Evolutionary conservation across 2,888 invertebrate species (phyloP).

Genomic region (Agrochola lychnidis): DNA sequence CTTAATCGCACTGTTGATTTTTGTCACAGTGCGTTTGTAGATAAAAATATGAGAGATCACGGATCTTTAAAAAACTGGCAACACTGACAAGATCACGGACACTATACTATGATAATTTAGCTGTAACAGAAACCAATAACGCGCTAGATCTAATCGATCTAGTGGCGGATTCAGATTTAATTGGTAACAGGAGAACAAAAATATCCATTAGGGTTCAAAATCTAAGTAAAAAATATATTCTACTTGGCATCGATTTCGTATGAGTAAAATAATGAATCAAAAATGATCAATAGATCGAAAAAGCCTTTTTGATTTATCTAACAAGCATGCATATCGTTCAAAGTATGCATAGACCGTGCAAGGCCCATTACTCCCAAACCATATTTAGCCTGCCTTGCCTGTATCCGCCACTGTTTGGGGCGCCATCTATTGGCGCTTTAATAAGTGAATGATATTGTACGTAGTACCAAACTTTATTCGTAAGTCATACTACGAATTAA

Average conservation of each 20-base stretch:
- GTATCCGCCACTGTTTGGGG: constrained; percentile 40
- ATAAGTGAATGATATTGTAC: constrained; percentile 19
- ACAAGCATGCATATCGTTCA: constrained; percentile 35
- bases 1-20: constrained; percentile 35
- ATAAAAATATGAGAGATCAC: constrained; percentile 7
- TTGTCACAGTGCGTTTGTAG: constrained; percentile 27
- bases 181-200: background rate
- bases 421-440: constrained; percentile 23
- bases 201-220: background rate
- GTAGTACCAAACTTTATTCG: constrained; percentile 17
- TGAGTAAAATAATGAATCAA: background rate
- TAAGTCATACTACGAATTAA: constrained; percentile 27
- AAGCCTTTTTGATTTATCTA: constrained; percentile 7
- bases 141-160: background rate
- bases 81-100: constrained; percentile 3
- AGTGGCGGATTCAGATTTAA: constrained; percentile 48
- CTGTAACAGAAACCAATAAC: constrained; percentile 50
- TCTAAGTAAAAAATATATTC: background rate
- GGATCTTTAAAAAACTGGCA: constrained; percentile 2
- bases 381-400: constrained; percentile 25
- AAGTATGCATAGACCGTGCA: constrained; percentile 37
- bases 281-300: constrained; percentile 6
- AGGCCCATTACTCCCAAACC: constrained; percentile 31
- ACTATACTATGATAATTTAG: background rate
- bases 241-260: constrained; percentile 23